Evolutionary conservation across 2,888 invertebrate species (phyloP), one percentile per base, ranked within the genome.

Genomic region (Oscheius sp.): DNA sequence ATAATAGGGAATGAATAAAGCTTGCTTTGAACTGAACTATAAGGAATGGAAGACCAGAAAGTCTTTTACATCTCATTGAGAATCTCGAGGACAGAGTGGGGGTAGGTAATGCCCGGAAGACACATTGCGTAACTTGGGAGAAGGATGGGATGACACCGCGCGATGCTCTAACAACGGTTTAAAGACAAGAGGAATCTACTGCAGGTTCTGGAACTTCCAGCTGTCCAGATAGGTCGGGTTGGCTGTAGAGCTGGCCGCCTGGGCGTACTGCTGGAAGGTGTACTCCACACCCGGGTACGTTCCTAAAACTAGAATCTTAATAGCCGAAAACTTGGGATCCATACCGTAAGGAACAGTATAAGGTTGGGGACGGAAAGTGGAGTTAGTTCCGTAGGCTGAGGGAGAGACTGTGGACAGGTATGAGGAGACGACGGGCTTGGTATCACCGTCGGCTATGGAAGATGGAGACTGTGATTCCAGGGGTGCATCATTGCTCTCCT

Each of bases 291-390:
- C 68, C n/a, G 68, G 68, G 53, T 68, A 68, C 35, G 55, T 29
- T 37, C 53, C 55, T 53, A 53, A 37, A 55, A 53, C n/a, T 65
- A 29, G 32, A 29, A 4, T 33, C 11, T 33, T 33, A 32, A 60
- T 13, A 60, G 9, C 32, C 1, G n/a, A 11, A 2, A 32, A 2
- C 7, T 10, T 37, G 10, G 4, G 3, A 63, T n/a, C 7, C 29
- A 13, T 35, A 81, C 79, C 68, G 68, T 79, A 79, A 13, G 79
- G 55, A 35, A 55, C 62, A 57, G 79, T 77, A 53, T 81, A 79
- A 2, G 80, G 75, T 47, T 82, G 82, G 57, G 82, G 80, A 32
- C 82, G 59, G 72, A 81, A 81, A 9, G 78, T 68, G 3, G 79
- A 3, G 13, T 75, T 70, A 5, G 79, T 21, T 59, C 78, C 76